Evolutionary conservation across 2,888 invertebrate species (phyloP), one percentile per base, ranked within the genome.

Genomic region (Isotomurus palustris): DNA sequence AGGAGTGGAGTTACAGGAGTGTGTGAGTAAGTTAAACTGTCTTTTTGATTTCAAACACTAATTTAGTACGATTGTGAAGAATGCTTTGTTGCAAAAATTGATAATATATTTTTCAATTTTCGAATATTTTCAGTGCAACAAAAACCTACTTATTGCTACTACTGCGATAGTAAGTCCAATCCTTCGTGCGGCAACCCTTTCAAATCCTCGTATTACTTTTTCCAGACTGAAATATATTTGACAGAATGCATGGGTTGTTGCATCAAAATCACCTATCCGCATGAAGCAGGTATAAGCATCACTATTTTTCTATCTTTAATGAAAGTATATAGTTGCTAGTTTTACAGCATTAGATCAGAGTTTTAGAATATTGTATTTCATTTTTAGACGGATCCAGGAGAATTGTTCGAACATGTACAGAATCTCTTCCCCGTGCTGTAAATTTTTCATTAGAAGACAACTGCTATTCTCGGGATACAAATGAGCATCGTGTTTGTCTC

Each of bases 231-330:
- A 1, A 6, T 32, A n/a, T 56, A 56, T 22, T 14, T 56, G 22
- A 44, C 43, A 4, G 44, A 41, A 3, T 56, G 56, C n/a, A 25
- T 35, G 12, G 56, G 56, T 10, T 56, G 56, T 19, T 56, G 56
- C 17, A 28, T 49, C n/a, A 56, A 56, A 50, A 56, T 56, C 14
- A 43, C 41, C 19, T 17, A 56, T 40, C 50, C 49, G 3, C 17
- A n/a, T 12, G 22, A 35, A 27, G 43, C 49, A 35, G 49, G 49
- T 56, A 43, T 24, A n/a, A n/a, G n/a, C 8, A 40, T n/a, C 19
- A 40, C 10, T 6, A n/a, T 17, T 32, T 32, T 32, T 8, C 12
- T 8, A 10, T 10, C 8, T 32, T 8, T 32, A 32, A 8, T 12
- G 12, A 32, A 32, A 12, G 32, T 32, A 32, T 32, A 10, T 17